A percentile compares a stretch with the other conserved stretches of the same genome.
These are phyloP conservation scores for Microcebus ravelobensis DNA, from an alignment of 2,113 vertebrate species.

Conservation along the genomic window DNA sequence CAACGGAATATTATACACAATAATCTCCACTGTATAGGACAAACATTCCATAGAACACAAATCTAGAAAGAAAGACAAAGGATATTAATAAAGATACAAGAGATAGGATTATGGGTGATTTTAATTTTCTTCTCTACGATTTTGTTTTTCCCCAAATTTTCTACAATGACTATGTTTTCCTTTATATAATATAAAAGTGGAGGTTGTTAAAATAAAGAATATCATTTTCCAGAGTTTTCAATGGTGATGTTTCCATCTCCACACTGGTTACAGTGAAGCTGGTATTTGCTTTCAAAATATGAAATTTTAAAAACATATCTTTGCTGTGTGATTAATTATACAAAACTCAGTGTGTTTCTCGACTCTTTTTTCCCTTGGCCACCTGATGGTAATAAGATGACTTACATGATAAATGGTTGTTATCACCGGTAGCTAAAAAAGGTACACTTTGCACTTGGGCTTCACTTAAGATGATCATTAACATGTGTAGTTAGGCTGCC, in stretches of 20 bases:
- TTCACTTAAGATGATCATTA: not conserved
- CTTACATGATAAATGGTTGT: not conserved
- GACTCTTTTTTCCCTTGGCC: not conserved
- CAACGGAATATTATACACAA: not conserved
- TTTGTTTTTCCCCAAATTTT: not conserved
- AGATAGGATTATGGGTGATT: not conserved
- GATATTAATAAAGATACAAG: not conserved
- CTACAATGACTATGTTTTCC: not conserved
- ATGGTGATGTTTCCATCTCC: not conserved
- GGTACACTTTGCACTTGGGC: not conserved
- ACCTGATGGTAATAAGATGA: conserved; percentile 25
- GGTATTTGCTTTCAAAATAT: conserved; percentile 26
- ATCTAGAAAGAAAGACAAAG: not conserved
- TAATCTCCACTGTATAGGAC: not conserved
- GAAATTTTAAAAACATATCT: conserved; percentile 11
- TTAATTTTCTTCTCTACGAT: not conserved
- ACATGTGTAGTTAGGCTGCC: not conserved
- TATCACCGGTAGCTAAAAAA: not conserved
- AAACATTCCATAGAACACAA: not conserved
- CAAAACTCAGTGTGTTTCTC: conserved; percentile 19
- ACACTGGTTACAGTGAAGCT: not conserved
- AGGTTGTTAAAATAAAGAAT: not conserved
- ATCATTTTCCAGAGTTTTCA: not conserved
- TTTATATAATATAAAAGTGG: not conserved
- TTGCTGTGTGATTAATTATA: conserved; percentile 50